Conservation (phyloP, 1,140 invertebrate species). For the Bombus affinis region DNA sequence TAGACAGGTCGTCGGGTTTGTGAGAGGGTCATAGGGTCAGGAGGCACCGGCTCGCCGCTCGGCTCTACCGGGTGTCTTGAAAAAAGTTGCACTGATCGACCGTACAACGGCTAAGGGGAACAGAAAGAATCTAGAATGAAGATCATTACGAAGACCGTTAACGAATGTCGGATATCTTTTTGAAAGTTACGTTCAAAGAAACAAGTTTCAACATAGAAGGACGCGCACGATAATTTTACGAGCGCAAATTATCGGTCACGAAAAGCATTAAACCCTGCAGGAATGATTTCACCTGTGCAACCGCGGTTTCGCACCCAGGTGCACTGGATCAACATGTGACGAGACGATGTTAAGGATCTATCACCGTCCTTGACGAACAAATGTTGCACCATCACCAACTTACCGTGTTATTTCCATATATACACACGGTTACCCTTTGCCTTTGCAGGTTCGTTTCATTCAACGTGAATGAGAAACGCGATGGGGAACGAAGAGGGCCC, state of each 20-base stretch:
- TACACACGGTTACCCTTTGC: conserved; percentile 40
- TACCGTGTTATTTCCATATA: conserved; percentile 72
- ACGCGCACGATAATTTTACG: conserved; percentile 26
- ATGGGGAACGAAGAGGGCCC: conserved; percentile 19
- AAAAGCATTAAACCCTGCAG: conserved; percentile 20
- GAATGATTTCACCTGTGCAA: conserved; percentile 36
- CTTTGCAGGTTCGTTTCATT: conserved; percentile 58
- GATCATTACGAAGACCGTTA: neutral
- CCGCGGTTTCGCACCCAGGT: conserved; percentile 12
- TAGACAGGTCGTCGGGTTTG: conserved; percentile 70
- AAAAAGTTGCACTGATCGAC: no score
- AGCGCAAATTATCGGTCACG: conserved; percentile 23
- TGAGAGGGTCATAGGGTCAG: conserved; percentile 70
- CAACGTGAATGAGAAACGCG: conserved; percentile 53
- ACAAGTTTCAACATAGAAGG: neutral
- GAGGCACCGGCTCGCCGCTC: conserved; percentile 53
- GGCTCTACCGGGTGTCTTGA: conserved; percentile 39
- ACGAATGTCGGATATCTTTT: neutral
- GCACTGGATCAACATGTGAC: conserved; percentile 34
- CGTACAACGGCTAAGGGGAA: neutral
- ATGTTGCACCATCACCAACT: conserved; percentile 49
- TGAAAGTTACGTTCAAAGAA: neutral
- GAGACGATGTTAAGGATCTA: conserved; percentile 52
- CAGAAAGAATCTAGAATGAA: no score
- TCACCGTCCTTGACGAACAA: conserved; percentile 19